phyloP scores from a whole-genome alignment of 2,888 invertebrate species.

The Apodemia mormo region DNA sequence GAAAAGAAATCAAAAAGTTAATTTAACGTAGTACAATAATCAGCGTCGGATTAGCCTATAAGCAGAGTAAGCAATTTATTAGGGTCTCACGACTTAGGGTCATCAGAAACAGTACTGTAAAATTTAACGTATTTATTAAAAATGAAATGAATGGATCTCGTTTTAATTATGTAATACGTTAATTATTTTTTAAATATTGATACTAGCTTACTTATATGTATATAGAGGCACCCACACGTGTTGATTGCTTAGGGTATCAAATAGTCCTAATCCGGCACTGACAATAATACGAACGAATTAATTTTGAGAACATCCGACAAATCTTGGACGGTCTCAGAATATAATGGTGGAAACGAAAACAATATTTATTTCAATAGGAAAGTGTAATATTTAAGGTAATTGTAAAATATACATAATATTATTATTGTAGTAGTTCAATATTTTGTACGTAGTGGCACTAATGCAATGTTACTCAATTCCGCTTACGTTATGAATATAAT shows the following conservation, averaged over 20 bases:
- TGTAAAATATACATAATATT: slow-evolving; percentile 13
- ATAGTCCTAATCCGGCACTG: no score
- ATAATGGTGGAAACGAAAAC: slow-evolving; percentile 46
- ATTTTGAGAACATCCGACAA: slow-evolving; percentile 76
- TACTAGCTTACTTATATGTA: no score
- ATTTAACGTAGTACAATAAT: slow-evolving; percentile 27
- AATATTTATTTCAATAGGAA: slow-evolving; percentile 43
- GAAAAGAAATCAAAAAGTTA: slow-evolving; percentile 40
- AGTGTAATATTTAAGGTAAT: slow-evolving; percentile 27
- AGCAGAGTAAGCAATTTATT: no score
- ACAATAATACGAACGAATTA: slow-evolving; percentile 26
- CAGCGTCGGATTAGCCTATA: no score
- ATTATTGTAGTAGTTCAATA: neutral
- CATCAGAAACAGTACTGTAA: no score
- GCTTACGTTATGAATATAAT: slow-evolving; percentile 16
- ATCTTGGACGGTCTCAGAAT: slow-evolving; percentile 77
- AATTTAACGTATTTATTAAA: no score
- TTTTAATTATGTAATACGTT: no score
- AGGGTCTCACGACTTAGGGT: no score
- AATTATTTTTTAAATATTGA: no score
- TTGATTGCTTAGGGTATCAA: no score
- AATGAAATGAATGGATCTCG: no score
- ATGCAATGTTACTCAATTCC: slow-evolving; percentile 30
- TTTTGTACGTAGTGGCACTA: neutral
- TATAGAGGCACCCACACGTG: no score